Evolutionary conservation across 30 jellyfish, hydroid and myxozoan species (phyloP).

Genomic region (Pseudorhiza aurosa): DNA sequence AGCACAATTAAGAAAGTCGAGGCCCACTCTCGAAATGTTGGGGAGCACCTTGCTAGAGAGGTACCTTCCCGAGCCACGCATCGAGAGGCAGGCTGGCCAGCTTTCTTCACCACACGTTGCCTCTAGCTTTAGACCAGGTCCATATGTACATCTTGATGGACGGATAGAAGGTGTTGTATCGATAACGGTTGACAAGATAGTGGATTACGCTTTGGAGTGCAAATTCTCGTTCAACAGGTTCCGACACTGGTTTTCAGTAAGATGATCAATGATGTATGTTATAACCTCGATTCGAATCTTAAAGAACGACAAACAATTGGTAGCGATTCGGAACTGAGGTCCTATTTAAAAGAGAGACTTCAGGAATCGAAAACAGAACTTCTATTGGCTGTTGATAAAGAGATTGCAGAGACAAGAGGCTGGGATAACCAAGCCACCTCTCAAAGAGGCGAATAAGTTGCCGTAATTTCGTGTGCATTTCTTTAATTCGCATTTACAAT

Average conservation of each 20-base stretch:
- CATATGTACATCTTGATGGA: too few species aligned
- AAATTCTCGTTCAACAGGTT: constrained; percentile 22
- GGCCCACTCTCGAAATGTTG: too few species aligned
- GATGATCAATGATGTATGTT: constrained; percentile 40
- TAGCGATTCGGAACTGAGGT: constrained; percentile 26
- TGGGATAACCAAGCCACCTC: constrained; percentile 36
- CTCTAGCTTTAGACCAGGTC: too few species aligned
- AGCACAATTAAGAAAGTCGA: too few species aligned
- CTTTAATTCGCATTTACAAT: too few species aligned
- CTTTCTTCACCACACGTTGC: too few species aligned
- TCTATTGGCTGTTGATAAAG: constrained; percentile 67
- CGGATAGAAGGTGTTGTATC: too few species aligned
- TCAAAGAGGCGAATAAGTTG: background rate
- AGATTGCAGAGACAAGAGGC: constrained; percentile 48
- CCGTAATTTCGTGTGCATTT: too few species aligned
- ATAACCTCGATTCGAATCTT: constrained; percentile 86
- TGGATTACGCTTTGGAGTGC: constrained; percentile 61
- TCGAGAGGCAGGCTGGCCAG: too few species aligned
- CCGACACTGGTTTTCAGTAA: constrained; percentile 87
- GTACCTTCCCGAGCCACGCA: too few species aligned
- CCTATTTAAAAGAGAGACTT: constrained; percentile 42
- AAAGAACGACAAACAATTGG: constrained; percentile 72
- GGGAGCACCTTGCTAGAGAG: too few species aligned
- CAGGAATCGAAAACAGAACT: constrained; percentile 58
- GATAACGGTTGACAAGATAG: too few species aligned